These are phyloP conservation scores for Lamprologus tigripictilis DNA, from an alignment of 2,113 vertebrate species.

Conservation along the genomic window DNA sequence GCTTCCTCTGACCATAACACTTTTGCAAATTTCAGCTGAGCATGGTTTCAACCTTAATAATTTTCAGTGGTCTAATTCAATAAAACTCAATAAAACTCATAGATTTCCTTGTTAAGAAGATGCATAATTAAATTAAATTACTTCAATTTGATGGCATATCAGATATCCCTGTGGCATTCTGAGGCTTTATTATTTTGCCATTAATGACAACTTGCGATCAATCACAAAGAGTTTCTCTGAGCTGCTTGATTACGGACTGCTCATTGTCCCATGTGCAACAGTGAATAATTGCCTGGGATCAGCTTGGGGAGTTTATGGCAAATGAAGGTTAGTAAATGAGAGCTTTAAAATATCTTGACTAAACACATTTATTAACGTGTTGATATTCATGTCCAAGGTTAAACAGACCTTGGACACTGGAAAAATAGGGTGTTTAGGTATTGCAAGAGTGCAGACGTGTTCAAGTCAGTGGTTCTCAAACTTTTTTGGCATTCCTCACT, in stretches of 20 bases:
- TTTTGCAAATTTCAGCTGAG: not conserved
- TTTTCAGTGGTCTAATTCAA: not conserved
- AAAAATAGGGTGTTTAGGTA: not conserved
- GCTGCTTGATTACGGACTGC: slow-evolving; percentile 36
- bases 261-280: slow-evolving; percentile 35
- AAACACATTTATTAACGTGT: not conserved
- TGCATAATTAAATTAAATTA: slow-evolving; percentile 54
- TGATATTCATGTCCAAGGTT: not conserved
- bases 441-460: not conserved
- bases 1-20: not conserved
- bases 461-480: not conserved
- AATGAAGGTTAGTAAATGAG: slow-evolving; percentile 46
- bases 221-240: slow-evolving; percentile 49
- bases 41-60: not conserved
- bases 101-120: slow-evolving; percentile 33
- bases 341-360: slow-evolving; percentile 11
- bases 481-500: not conserved
- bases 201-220: slow-evolving; percentile 62
- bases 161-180: slow-evolving; percentile 25
- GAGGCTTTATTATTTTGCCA: slow-evolving; percentile 62
- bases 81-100: not conserved
- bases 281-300: slow-evolving; percentile 40
- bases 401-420: not conserved
- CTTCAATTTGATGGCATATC: slow-evolving; percentile 21
- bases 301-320: slow-evolving; percentile 14